Conservation (phyloP, 2,113 vertebrate genomes). For the Zingel zingel region DNA sequence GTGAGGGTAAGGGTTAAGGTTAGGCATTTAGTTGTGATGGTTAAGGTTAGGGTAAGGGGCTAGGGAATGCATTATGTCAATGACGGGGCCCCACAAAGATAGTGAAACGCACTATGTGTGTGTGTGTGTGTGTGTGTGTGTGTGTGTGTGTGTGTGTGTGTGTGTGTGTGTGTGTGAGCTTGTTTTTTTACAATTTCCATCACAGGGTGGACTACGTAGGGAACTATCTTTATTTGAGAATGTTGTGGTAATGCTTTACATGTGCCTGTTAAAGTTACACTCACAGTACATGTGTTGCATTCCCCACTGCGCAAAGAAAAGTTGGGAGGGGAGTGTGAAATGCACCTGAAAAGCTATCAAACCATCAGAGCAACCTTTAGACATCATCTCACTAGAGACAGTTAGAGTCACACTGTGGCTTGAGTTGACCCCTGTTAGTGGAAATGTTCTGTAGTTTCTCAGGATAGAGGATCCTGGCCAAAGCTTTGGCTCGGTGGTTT, state of each 20-base stretch:
- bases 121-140: not conserved
- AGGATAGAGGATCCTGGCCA: not conserved
- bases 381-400: constrained; percentile 33
- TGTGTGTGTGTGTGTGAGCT: not conserved
- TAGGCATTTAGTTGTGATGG: too few relatives aligned
- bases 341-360: constrained; percentile 29
- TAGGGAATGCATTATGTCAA: too few relatives aligned
- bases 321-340: constrained; percentile 56
- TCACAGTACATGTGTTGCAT: constrained; percentile 52
- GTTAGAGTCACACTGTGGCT: constrained; percentile 29
- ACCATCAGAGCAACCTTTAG: constrained; percentile 10
- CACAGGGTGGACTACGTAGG: not conserved
- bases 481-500: constrained; percentile 29
- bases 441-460: constrained; percentile 14
- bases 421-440: constrained; percentile 22
- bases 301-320: constrained; percentile 63
- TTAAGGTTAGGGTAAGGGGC: too few relatives aligned
- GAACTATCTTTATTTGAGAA: not conserved
- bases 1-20: too few relatives aligned
- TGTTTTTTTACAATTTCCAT: not conserved
- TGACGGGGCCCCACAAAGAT: too few relatives aligned
- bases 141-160: not conserved
- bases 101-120: too few relatives aligned
- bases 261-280: not conserved
- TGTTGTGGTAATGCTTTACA: not conserved